Conservation (phyloP, 1,140 invertebrate genomes). For the Liolophura sinensis region DNA sequence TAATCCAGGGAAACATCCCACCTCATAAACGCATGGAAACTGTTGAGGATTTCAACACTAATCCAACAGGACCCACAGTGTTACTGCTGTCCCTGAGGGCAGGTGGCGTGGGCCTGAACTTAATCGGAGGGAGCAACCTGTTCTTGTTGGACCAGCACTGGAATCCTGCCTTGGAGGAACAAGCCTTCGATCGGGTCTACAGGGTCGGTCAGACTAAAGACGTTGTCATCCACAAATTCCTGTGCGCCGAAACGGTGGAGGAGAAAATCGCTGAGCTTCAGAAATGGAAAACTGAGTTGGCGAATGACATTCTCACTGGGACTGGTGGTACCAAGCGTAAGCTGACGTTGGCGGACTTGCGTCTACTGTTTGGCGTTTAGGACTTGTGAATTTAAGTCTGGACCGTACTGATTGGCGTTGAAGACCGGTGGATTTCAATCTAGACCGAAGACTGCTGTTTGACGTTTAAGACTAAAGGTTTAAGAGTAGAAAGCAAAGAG, state of each 20-base stretch:
- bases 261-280: slow-evolving; percentile 80
- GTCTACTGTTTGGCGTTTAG: slow-evolving; percentile 44
- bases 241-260: slow-evolving; percentile 83
- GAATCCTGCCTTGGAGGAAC: slow-evolving; percentile 92
- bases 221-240: slow-evolving; percentile 84
- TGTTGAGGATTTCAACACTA: slow-evolving; percentile 74
- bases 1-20: slow-evolving; percentile 68
- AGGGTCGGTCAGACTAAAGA: slow-evolving; percentile 82
- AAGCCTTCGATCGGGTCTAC: slow-evolving; percentile 91
- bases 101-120: slow-evolving; percentile 88
- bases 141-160: slow-evolving; percentile 90
- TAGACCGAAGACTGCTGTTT: too few relatives aligned
- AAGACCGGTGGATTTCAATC: too few relatives aligned
- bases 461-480: too few relatives aligned
- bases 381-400: too few relatives aligned
- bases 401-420: too few relatives aligned
- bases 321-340: slow-evolving; percentile 30
- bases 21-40: slow-evolving; percentile 50
- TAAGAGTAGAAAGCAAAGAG: too few relatives aligned
- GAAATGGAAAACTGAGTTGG: slow-evolving; percentile 76
- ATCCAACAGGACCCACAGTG: slow-evolving; percentile 62
- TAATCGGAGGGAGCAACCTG: slow-evolving; percentile 88
- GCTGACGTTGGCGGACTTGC: slow-evolving; percentile 34
- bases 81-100: slow-evolving; percentile 84
- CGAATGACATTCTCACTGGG: slow-evolving; percentile 68